A percentile compares a stretch with the other conserved stretches of the same genome.
Conservation (phyloP, 2,797 vertebrate genomes). For the Xiphorhynchus erythropygius region DNA sequence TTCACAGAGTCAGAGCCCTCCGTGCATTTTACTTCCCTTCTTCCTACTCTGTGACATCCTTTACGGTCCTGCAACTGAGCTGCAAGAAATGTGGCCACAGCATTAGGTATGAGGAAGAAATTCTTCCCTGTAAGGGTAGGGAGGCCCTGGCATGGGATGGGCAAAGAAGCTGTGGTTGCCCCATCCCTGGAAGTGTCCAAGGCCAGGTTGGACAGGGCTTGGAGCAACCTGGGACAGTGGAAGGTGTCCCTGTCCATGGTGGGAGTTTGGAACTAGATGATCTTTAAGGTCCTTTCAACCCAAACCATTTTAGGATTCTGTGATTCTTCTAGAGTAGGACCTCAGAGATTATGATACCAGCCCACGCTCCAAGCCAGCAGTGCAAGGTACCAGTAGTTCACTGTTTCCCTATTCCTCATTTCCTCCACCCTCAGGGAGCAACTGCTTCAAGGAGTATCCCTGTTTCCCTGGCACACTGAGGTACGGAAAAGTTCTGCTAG, state of each 20-base stretch:
- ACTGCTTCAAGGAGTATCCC: not conserved
- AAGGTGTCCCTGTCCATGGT: not conserved
- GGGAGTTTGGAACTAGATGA: not conserved
- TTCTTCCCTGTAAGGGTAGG: not conserved
- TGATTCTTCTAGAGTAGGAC: not conserved
- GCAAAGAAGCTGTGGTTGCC: not conserved
- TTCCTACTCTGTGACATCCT: not conserved
- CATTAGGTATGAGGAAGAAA: not conserved
- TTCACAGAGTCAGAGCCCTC: not conserved
- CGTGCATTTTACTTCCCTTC: not conserved
- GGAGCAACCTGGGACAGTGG: too few relatives aligned
- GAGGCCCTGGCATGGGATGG: not conserved
- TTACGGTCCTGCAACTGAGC: not conserved
- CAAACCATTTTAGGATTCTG: not conserved
- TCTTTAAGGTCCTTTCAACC: not conserved
- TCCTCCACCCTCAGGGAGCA: not conserved
- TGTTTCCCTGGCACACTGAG: conserved; percentile 8
- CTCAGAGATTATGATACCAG: not conserved
- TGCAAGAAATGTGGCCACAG: not conserved
- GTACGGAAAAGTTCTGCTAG: not conserved
- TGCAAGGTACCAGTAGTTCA: not conserved
- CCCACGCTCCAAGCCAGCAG: not conserved
- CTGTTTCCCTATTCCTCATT: not conserved
- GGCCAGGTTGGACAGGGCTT: accelerated
- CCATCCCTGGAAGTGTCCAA: not conserved